A percentile compares a stretch with the other conserved stretches of the same genome.
Evolutionary conservation across 2,797 vertebrate genomes (phyloP).

Genomic region (Leptodactylus fallax): DNA sequence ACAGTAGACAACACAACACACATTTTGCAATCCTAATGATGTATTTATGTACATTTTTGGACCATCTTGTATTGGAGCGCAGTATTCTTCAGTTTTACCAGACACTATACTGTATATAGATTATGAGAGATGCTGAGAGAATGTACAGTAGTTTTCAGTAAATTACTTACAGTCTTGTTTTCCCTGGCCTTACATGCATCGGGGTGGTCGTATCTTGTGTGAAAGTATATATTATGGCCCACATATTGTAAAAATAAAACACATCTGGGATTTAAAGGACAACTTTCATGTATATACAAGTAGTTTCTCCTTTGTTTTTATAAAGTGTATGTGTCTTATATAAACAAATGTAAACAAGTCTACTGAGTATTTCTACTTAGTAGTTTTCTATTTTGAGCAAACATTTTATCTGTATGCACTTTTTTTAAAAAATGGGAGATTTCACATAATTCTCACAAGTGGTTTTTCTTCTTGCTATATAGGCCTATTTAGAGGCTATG

Average conservation of each 20-base stretch:
- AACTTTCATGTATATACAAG: slow-evolving; percentile 30
- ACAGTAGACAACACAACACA: neutral
- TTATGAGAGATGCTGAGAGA: slow-evolving; percentile 25
- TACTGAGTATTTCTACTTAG: slow-evolving; percentile 2
- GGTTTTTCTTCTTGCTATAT: too few relatives aligned
- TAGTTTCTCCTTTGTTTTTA: slow-evolving; percentile 21
- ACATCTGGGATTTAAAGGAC: slow-evolving; percentile 47
- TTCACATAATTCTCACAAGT: neutral
- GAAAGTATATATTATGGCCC: slow-evolving; percentile 39
- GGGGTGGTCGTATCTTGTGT: slow-evolving; percentile 58
- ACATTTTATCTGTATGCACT: neutral
- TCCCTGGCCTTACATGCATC: slow-evolving; percentile 41
- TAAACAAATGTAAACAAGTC: slow-evolving; percentile 17
- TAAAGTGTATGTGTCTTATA: slow-evolving; percentile 14
- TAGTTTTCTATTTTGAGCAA: neutral
- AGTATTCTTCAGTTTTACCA: neutral
- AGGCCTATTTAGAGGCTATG: too few relatives aligned
- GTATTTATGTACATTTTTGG: neutral
- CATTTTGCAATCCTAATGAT: neutral
- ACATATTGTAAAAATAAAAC: slow-evolving; percentile 59
- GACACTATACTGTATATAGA: neutral
- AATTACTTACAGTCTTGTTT: slow-evolving; percentile 56
- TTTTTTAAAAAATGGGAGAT: neutral
- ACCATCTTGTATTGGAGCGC: neutral
- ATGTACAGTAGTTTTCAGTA: slow-evolving; percentile 40